Evolutionary conservation across 2,888 invertebrate species (phyloP).

Genomic region (Chironomus riparius): DNA sequence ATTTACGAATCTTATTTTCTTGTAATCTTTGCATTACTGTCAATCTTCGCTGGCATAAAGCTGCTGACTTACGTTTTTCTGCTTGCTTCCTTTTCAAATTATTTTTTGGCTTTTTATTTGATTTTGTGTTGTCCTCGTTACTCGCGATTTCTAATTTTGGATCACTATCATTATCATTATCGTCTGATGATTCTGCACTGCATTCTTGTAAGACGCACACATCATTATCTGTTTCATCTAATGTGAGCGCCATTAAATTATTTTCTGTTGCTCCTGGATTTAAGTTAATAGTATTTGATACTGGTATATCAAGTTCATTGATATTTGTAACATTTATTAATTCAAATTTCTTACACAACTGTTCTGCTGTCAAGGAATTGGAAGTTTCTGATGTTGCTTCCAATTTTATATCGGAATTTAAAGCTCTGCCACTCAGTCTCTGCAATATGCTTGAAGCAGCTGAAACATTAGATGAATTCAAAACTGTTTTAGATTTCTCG

Average conservation of each 20-base stretch:
- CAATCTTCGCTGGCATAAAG: slow-evolving; percentile 29
- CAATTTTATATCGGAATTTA: not conserved
- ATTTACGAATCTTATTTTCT: slow-evolving; percentile 31
- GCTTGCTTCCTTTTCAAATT: no score
- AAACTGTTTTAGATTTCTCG: not conserved
- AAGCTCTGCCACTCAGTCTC: not conserved
- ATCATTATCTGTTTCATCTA: not conserved
- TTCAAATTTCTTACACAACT: slow-evolving; percentile 6
- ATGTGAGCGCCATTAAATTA: not conserved
- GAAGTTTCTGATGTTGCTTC: not conserved
- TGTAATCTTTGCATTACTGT: slow-evolving; percentile 33
- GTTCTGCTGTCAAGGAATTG: not conserved
- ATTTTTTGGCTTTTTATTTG: not conserved
- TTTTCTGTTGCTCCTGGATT: not conserved
- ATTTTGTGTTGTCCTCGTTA: not conserved
- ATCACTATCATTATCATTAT: not conserved
- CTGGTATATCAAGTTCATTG: slow-evolving; percentile 15
- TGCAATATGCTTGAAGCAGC: slow-evolving; percentile 19
- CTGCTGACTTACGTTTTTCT: not conserved
- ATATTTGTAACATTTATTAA: slow-evolving; percentile 1
- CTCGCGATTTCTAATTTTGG: not conserved
- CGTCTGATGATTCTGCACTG: not conserved
- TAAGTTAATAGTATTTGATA: slow-evolving; percentile 1
- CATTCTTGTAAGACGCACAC: slow-evolving; percentile 22
- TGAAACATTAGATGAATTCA: not conserved